These are phyloP conservation scores for Micromussa lordhowensis DNA, from an alignment of 92 coral and sea anemone genomes.

Conservation along the genomic window DNA sequence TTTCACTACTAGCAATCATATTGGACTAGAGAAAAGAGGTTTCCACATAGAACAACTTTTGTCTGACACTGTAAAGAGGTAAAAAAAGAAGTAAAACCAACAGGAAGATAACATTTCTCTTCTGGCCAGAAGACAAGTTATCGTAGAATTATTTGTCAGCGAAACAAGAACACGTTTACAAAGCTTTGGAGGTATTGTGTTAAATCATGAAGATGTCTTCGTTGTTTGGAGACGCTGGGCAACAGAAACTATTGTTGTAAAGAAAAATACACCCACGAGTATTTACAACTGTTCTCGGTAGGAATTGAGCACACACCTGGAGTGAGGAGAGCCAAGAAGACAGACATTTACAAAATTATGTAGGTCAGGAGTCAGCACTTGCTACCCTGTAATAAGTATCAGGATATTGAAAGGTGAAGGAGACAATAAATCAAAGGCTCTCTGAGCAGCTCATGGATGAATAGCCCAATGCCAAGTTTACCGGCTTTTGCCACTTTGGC, in stretches of 20 bases:
- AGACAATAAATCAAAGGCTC: too few species aligned
- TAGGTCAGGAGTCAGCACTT: too few species aligned
- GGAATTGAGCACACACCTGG: too few species aligned
- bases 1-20: neutral
- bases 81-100: neutral
- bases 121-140: neutral
- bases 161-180: neutral
- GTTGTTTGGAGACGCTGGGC: neutral
- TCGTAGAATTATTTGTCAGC: neutral
- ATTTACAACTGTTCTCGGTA: neutral
- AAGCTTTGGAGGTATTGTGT: neutral
- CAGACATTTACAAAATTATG: too few species aligned
- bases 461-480: too few species aligned
- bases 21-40: conserved; percentile 18
- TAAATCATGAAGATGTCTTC: too few species aligned
- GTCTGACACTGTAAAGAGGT: conserved; percentile 9
- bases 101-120: neutral
- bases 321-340: too few species aligned
- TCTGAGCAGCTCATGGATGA: too few species aligned
- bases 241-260: neutral
- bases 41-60: conserved; percentile 28
- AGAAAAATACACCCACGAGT: neutral
- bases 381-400: too few species aligned
- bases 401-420: too few species aligned
- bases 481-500: too few species aligned